Evolutionary conservation across 2,888 invertebrate genomes (phyloP).

Genomic region (Macaria notata): DNA sequence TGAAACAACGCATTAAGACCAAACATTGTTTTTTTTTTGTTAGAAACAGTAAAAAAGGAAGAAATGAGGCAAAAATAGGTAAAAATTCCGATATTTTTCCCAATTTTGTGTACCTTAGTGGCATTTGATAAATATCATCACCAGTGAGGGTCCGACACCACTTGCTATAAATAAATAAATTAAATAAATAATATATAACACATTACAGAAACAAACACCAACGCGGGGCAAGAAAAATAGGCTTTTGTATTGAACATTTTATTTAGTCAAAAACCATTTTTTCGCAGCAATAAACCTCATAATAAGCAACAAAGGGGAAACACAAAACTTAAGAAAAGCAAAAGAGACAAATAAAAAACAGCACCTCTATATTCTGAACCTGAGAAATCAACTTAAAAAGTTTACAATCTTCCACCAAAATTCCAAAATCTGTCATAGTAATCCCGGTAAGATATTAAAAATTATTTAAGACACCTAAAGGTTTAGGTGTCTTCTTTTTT

Average conservation of each 20-base stretch:
- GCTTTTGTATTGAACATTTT: neutral
- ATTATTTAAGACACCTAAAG: too few species aligned
- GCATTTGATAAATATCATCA: slow-evolving; percentile 90
- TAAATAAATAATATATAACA: slow-evolving; percentile 37
- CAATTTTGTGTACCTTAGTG: slow-evolving; percentile 83
- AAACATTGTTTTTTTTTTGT: slow-evolving; percentile 1
- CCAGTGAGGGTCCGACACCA: slow-evolving; percentile 85
- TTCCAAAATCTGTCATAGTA: too few species aligned
- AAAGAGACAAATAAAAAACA: slow-evolving; percentile 4
- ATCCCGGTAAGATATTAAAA: too few species aligned
- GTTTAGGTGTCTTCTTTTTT: too few species aligned
- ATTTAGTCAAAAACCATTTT: neutral
- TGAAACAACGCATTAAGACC: too few species aligned
- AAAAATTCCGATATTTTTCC: slow-evolving; percentile 35
- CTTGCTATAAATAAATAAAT: slow-evolving; percentile 70
- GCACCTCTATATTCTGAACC: neutral
- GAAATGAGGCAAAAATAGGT: slow-evolving; percentile 20
- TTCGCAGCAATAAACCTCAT: neutral
- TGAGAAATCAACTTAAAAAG: neutral
- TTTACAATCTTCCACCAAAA: too few species aligned
- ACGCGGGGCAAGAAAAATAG: neutral
- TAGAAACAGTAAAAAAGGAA: slow-evolving; percentile 28
- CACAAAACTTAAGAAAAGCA: neutral
- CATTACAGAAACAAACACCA: slow-evolving; percentile 7
- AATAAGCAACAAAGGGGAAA: neutral